Evolutionary conservation across 2,888 invertebrate genomes (phyloP).

Genomic region (Cinara cedri): DNA sequence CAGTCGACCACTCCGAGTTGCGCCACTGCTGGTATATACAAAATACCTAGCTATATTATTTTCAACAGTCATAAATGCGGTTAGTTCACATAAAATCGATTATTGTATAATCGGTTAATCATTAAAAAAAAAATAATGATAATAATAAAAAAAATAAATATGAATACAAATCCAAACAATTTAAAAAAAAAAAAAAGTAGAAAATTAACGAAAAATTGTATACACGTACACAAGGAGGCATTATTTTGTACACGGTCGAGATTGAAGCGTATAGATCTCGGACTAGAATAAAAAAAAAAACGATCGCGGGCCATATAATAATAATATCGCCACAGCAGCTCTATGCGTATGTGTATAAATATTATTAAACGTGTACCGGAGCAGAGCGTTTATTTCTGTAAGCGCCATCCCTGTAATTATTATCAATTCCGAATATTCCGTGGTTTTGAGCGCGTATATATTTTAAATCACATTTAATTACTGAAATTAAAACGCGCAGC

Average conservation of each 20-base stretch:
- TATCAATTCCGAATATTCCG: conserved; percentile 50
- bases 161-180: too few species aligned
- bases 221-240: too few species aligned
- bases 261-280: not conserved
- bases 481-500: conserved; percentile 51
- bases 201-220: not conserved
- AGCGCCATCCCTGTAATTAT: conserved; percentile 56
- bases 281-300: not conserved
- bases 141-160: too few species aligned
- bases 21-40: too few species aligned
- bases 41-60: too few species aligned
- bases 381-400: conserved; percentile 28
- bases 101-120: too few species aligned
- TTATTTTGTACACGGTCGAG: not conserved
- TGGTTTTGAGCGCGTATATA: conserved; percentile 8
- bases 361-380: conserved; percentile 28
- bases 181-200: too few species aligned
- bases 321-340: conserved; percentile 29
- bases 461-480: conserved; percentile 57
- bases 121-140: too few species aligned
- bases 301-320: not conserved
- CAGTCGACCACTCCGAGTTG: too few species aligned
- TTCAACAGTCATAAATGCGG: too few species aligned
- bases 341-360: not conserved
- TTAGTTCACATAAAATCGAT: too few species aligned